Percentiles rank a stretch among this genome's conserved stretches.
Evolutionary conservation across 2,797 vertebrate genomes (phyloP).

Genomic region (Sebastes steindachneri): DNA sequence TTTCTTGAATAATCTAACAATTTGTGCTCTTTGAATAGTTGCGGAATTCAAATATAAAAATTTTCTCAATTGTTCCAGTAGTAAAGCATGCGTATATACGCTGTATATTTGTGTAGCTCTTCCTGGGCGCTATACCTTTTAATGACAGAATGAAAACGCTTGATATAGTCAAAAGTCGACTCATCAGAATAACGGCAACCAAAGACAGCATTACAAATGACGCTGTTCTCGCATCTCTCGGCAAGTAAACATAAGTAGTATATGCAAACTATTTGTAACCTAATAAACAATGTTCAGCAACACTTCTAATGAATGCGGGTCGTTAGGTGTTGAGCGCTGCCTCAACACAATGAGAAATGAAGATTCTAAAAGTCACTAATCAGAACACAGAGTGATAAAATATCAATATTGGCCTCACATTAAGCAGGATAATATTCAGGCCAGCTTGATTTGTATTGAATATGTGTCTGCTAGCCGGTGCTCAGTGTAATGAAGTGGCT

Average conservation of each 20-base stretch:
- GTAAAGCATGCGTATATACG: neutral
- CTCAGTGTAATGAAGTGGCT: conserved; percentile 95
- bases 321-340: conserved; percentile 82
- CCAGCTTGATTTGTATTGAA: conserved; percentile 97
- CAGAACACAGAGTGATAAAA: conserved; percentile 90
- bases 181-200: neutral
- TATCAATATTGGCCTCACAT: conserved; percentile 91
- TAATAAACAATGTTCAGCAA: conserved; percentile 84
- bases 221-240: neutral
- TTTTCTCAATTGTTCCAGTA: neutral
- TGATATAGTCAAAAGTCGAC: neutral
- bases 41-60: neutral
- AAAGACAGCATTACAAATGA: neutral
- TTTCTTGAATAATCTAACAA: neutral
- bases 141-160: neutral
- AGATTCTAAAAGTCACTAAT: conserved; percentile 85
- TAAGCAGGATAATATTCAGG: conserved; percentile 93
- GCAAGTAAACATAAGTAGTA: conserved; percentile 65
- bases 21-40: neutral
- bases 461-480: conserved; percentile 94
- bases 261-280: conserved; percentile 46
- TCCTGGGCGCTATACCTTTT: no score
- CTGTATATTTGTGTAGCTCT: neutral
- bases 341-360: conserved; percentile 84
- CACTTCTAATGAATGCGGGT: conserved; percentile 82